A percentile compares a stretch with the other conserved stretches of the same genome.
phyloP scores from a whole-genome alignment of 2,113 vertebrate genomes.

The Puffinus mauretanicus region DNA sequence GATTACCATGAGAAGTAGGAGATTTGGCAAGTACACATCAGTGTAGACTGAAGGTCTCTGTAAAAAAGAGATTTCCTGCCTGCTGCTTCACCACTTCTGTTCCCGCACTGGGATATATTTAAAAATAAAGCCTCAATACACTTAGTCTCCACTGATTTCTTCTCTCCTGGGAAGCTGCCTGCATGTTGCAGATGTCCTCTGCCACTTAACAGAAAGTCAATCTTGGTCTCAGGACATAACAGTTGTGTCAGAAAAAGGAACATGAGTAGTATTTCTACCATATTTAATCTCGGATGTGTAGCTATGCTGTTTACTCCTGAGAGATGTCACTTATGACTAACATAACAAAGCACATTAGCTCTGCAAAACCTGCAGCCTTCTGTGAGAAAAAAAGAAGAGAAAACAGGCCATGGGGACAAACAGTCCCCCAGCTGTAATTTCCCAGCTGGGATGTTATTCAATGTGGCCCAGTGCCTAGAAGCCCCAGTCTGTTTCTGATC shows the following conservation, averaged over 20 bases:
- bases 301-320: neutral
- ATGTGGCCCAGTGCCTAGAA: slow-evolving; percentile 42
- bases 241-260: neutral
- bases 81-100: neutral
- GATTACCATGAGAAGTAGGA: neutral
- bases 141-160: neutral
- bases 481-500: slow-evolving; percentile 28
- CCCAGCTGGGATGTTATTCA: slow-evolving; percentile 59
- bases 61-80: neutral
- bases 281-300: neutral
- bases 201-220: neutral
- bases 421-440: slow-evolving; percentile 45
- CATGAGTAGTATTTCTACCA: neutral
- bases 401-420: slow-evolving; percentile 44
- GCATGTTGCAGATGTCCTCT: neutral
- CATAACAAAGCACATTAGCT: neutral
- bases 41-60: neutral
- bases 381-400: slow-evolving; percentile 28
- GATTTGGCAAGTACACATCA: neutral
- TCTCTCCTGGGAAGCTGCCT: neutral
- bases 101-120: neutral
- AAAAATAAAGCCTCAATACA: neutral
- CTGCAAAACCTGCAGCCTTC: slow-evolving; percentile 29
- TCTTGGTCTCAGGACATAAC: neutral
- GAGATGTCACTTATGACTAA: neutral